A percentile compares a stretch with the other conserved stretches of the same genome.
Evolutionary conservation across 2,113 vertebrate species (phyloP).

Genomic region (Takifugu bimaculatus): DNA sequence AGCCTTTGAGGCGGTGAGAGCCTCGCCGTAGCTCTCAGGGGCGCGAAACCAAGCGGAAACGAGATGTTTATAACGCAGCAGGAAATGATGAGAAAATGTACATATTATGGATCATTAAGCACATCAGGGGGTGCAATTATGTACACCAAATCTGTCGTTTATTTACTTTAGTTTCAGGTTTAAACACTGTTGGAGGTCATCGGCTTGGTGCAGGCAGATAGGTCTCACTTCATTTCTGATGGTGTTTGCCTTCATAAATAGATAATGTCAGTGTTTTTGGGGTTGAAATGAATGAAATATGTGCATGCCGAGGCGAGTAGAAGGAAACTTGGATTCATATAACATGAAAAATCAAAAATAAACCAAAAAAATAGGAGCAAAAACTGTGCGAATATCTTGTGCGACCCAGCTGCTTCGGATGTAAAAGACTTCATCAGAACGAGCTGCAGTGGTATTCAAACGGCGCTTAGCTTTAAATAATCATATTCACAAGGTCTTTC

Average conservation of each 20-base stretch:
- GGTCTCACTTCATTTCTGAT: constrained; percentile 46
- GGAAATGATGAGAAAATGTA: constrained; percentile 6
- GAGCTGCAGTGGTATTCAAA: constrained; percentile 14
- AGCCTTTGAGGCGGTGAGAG: constrained; percentile 15
- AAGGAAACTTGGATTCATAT: constrained; percentile 25
- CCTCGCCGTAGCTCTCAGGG: constrained; percentile 26
- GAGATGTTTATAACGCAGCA: neutral
- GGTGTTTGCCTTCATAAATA: constrained; percentile 52
- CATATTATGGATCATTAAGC: constrained; percentile 11
- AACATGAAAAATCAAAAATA: constrained; percentile 1
- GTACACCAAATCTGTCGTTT: constrained; percentile 1
- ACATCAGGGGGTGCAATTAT: neutral
- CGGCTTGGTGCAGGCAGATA: constrained; percentile 20
- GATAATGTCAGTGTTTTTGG: constrained; percentile 47
- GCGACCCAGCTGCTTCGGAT: constrained; percentile 20
- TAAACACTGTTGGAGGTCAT: constrained; percentile 39
- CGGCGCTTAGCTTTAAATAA: constrained; percentile 7
- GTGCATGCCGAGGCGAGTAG: constrained; percentile 32
- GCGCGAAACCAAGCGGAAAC: neutral
- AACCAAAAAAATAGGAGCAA: constrained; percentile 8
- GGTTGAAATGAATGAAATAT: constrained; percentile 49
- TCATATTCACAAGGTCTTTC: too few species aligned
- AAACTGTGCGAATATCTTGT: constrained; percentile 15
- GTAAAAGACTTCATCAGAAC: constrained; percentile 2
- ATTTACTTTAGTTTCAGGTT: constrained; percentile 12